These are phyloP conservation scores for Phymatocera aterrima DNA, from an alignment of 2,888 invertebrate species.

Conservation along the genomic window DNA sequence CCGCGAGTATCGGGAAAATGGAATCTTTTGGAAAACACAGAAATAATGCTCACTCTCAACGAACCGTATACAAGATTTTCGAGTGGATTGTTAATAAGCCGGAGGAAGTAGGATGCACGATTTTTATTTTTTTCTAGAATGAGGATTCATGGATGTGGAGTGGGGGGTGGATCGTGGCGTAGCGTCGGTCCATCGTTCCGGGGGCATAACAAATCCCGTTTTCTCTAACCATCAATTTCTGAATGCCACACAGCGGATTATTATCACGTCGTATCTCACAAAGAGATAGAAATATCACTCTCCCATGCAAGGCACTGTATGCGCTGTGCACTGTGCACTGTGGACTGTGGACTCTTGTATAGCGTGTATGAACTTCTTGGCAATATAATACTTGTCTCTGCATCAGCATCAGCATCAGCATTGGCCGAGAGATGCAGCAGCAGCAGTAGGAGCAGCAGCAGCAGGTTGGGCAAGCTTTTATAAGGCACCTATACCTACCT, in stretches of 20 bases:
- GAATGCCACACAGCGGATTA: conserved; percentile 61
- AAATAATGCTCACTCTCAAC: too few species aligned
- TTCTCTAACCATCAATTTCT: conserved; percentile 66
- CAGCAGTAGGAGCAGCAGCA: neutral
- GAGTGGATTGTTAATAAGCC: neutral
- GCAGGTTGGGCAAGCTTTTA: conserved; percentile 5
- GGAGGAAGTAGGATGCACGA: neutral
- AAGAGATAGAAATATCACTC: conserved; percentile 67
- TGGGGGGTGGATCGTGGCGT: too few species aligned
- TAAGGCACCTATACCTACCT: too few species aligned
- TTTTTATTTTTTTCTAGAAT: too few species aligned
- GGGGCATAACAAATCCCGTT: conserved; percentile 64
- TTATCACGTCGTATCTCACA: conserved; percentile 60
- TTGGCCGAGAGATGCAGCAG: neutral
- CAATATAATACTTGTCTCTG: conserved; percentile 26
- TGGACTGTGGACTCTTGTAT: too few species aligned
- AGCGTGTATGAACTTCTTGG: conserved; percentile 31
- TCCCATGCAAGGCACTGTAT: conserved; percentile 46
- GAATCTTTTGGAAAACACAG: neutral
- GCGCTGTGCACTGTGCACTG: neutral
- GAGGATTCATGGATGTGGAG: neutral
- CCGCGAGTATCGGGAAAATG: too few species aligned
- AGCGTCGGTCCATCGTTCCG: neutral
- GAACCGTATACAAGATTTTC: too few species aligned
- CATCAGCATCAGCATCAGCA: neutral